Evolutionary conservation across 2,888 invertebrate species (phyloP).

Genomic region (Xestia sexstrigata): DNA sequence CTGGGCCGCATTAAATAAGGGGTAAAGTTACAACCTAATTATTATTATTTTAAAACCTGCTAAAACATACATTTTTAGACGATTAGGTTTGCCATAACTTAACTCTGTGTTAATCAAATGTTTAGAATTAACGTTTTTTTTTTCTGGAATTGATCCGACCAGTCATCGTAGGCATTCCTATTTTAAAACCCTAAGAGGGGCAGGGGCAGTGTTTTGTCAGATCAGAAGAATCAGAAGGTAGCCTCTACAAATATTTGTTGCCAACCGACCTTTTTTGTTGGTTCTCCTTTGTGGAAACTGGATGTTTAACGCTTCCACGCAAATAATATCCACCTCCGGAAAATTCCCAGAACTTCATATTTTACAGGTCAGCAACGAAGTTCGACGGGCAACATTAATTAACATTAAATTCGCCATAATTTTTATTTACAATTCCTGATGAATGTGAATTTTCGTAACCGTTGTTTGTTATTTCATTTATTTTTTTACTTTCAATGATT

Average conservation of each 20-base stretch:
- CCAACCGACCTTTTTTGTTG: conserved; percentile 12
- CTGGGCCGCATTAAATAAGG: background rate
- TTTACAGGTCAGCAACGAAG: conserved; percentile 9
- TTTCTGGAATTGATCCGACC: background rate
- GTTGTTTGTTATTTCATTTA: conserved; percentile 13
- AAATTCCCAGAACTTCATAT: conserved; percentile 32
- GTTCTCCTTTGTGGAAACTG: conserved; percentile 12
- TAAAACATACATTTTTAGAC: background rate
- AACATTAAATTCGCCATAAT: conserved; percentile 17
- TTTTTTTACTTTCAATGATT: conserved; percentile 51
- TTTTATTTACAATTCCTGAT: conserved; percentile 40
- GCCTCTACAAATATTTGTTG: conserved; percentile 29
- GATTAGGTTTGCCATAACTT: background rate
- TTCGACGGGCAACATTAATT: conserved; percentile 38
- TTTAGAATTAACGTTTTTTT: background rate
- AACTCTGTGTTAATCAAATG: background rate
- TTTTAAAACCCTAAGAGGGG: background rate
- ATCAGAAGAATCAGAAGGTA: conserved; percentile 1
- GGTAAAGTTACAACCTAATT: background rate
- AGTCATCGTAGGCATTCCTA: background rate
- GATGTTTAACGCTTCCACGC: conserved; percentile 3
- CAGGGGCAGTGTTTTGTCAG: background rate
- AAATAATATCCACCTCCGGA: conserved; percentile 26
- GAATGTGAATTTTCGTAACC: conserved; percentile 1
- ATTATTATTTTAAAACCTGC: background rate